phyloP scores from a whole-genome alignment of 2,888 invertebrate species.

The Hyalella azteca region DNA sequence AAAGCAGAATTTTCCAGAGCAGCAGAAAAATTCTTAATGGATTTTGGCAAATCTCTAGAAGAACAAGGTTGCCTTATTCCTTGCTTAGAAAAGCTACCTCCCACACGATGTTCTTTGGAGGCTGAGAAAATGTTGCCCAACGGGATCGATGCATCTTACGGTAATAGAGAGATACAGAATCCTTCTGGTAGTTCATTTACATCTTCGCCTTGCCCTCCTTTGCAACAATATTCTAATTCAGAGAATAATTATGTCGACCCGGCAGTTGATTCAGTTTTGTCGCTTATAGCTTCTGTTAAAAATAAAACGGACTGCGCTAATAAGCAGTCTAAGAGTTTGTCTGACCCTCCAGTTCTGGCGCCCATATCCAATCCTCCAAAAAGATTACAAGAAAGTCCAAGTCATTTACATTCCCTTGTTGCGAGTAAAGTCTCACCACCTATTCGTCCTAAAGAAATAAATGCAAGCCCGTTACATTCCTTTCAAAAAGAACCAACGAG shows the following conservation, averaged over 20 bases:
- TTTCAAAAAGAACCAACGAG: too few species aligned
- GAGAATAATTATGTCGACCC: not conserved
- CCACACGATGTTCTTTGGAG: not conserved
- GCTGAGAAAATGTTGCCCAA: not conserved
- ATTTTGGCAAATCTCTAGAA: not conserved
- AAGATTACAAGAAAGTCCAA: too few species aligned
- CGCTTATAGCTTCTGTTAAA: not conserved
- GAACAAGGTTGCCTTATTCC: not conserved
- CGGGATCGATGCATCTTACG: not conserved
- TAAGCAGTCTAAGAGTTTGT: not conserved
- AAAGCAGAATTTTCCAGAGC: not conserved
- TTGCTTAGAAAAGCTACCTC: not conserved
- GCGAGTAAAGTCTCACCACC: too few species aligned
- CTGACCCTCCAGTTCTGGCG: too few species aligned
- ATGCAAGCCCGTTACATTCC: too few species aligned
- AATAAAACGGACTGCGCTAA: not conserved
- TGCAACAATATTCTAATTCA: not conserved
- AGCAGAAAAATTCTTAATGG: slow-evolving; percentile 6
- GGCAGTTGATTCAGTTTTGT: not conserved
- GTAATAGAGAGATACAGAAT: not conserved
- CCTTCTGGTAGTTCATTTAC: too few species aligned
- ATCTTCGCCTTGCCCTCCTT: too few species aligned
- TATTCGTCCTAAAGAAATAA: too few species aligned
- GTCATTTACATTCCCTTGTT: too few species aligned
- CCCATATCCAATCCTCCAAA: too few species aligned